Evolutionary conservation across 2,888 invertebrate species (phyloP).

Genomic region (Archips crataeganus): DNA sequence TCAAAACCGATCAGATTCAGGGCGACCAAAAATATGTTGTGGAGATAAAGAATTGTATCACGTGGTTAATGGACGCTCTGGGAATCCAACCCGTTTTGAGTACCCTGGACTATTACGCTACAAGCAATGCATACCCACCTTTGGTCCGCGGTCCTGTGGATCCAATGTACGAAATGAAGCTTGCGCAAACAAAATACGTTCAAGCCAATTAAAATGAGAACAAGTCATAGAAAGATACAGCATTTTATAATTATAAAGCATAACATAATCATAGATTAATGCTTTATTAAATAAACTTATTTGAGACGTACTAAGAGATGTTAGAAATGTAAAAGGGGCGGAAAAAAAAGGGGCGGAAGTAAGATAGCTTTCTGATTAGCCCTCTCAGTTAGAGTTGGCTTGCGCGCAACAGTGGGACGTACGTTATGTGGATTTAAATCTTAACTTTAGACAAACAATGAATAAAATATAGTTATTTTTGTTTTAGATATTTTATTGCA

Average conservation of each 20-base stretch:
- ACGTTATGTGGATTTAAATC: too few species aligned
- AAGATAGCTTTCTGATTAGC: too few species aligned
- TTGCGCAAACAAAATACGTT: conserved; percentile 84
- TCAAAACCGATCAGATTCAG: background rate
- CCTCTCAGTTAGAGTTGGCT: too few species aligned
- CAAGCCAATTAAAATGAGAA: conserved; percentile 84
- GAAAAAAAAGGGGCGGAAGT: background rate
- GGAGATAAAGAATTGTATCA: too few species aligned
- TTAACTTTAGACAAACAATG: too few species aligned
- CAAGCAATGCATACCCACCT: conserved; percentile 75
- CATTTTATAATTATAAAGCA: conserved; percentile 11
- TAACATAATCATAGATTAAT: background rate
- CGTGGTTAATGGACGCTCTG: too few species aligned
- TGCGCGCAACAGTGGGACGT: too few species aligned
- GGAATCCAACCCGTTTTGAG: too few species aligned
- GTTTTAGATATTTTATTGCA: too few species aligned
- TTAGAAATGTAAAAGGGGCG: background rate
- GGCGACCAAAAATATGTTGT: too few species aligned
- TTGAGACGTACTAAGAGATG: background rate
- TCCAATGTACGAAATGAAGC: conserved; percentile 81
- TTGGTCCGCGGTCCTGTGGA: conserved; percentile 75
- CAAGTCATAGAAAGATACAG: conserved; percentile 47
- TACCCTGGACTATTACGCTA: conserved; percentile 31
- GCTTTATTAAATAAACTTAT: background rate
- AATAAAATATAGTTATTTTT: too few species aligned